A percentile compares a stretch with the other conserved stretches of the same genome.
phyloP scores from a whole-genome alignment of 2,113 vertebrate genomes.

The Nycticryphes semicollaris region DNA sequence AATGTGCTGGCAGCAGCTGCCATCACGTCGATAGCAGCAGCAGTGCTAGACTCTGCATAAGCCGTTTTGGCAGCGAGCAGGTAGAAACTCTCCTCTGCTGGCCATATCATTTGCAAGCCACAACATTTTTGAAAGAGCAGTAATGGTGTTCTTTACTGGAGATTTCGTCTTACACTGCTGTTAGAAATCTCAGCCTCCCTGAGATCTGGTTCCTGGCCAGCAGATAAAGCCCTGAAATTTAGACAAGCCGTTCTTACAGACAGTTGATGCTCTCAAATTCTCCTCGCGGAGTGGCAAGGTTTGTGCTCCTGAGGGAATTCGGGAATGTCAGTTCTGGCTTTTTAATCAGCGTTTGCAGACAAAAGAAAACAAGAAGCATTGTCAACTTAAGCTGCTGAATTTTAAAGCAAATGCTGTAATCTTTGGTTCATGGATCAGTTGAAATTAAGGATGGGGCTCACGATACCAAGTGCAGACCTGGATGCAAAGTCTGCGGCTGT shows the following conservation, averaged over 20 bases:
- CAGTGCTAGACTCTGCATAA: background rate
- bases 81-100: background rate
- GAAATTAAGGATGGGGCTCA: background rate
- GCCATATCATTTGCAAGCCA: background rate
- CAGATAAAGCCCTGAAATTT: conserved; percentile 5
- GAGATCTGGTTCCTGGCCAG: conserved; percentile 21
- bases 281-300: background rate
- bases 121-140: background rate
- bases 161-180: background rate
- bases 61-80: background rate
- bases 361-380: conserved; percentile 43
- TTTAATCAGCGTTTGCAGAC: conserved; percentile 41
- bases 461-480: conserved; percentile 2
- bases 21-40: background rate
- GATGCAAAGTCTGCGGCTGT: background rate
- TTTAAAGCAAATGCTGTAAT: conserved; percentile 28
- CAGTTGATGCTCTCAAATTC: background rate
- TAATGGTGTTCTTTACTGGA: background rate
- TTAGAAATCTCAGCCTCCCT: background rate
- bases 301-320: conserved; percentile 9
- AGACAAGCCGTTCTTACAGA: background rate
- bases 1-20: background rate
- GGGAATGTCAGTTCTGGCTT: conserved; percentile 42
- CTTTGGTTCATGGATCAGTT: background rate
- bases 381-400: conserved; percentile 14